phyloP scores from a whole-genome alignment of 1,140 invertebrate genomes.

The Drosophila sucinea region DNA sequence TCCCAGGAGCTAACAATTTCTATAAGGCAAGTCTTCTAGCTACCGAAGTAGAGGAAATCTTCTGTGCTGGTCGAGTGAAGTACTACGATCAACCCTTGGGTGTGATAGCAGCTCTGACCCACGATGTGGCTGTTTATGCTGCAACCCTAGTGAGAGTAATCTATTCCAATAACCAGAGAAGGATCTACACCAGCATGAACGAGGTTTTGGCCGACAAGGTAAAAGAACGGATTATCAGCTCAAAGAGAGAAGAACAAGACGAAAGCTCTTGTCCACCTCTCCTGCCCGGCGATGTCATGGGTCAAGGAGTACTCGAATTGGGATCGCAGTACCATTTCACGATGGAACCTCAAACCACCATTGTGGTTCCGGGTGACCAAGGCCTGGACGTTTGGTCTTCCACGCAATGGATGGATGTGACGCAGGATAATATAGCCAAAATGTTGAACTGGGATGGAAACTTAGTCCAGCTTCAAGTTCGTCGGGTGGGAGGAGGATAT shows the following conservation, averaged over 20 bases:
- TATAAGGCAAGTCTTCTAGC: constrained; percentile 54
- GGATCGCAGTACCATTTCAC: constrained; percentile 83
- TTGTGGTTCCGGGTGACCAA: constrained; percentile 85
- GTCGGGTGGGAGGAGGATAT: constrained; percentile 89
- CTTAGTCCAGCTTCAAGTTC: constrained; percentile 86
- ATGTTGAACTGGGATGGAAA: constrained; percentile 84
- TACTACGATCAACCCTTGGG: constrained; percentile 90
- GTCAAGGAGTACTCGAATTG: constrained; percentile 67
- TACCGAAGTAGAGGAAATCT: constrained; percentile 79
- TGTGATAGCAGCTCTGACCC: constrained; percentile 87
- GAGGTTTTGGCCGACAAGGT: constrained; percentile 85
- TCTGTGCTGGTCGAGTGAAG: constrained; percentile 84
- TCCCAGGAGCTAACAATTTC: constrained; percentile 88
- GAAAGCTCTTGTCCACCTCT: constrained; percentile 84
- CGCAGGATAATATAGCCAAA: constrained; percentile 86
- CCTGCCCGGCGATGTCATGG: constrained; percentile 44
- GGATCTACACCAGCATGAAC: constrained; percentile 76
- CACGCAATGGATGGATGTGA: constrained; percentile 88
- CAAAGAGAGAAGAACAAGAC: constrained; percentile 83
- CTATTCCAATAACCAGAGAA: constrained; percentile 83
- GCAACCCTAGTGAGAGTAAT: constrained; percentile 87
- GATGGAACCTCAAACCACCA: constrained; percentile 88
- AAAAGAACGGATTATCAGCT: constrained; percentile 87
- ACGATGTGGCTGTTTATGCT: constrained; percentile 86
- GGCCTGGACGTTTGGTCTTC: constrained; percentile 86